Evolutionary conservation across 2,797 vertebrate genomes (phyloP), one percentile per base, ranked within the genome.

Genomic region (Cryptoprocta ferox): DNA sequence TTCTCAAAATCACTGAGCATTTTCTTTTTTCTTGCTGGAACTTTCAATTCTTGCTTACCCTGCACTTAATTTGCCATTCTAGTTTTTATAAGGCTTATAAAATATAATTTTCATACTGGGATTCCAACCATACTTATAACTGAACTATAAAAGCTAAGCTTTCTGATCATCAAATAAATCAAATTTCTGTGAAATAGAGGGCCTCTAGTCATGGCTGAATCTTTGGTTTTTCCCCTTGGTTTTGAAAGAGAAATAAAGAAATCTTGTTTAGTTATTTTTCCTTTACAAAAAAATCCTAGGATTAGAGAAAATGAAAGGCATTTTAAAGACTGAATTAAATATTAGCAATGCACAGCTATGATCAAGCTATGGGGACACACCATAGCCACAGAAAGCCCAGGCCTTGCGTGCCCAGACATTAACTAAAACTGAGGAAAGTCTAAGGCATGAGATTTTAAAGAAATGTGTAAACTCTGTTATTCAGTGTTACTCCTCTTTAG

Each of bases 81-180:
- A n/a, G 79, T 90, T 95, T 95, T 97, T 97, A 66, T 45, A 95
- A 89, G 89, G 79, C 80, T 92, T 85, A 37, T 95, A 96, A 98
- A 98, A 98, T 91, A 97, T 61, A 98, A 87, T 97, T 98, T 98
- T 97, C 68, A 68, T 94, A 88, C 83, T 97, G 97, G 85, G 91
- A 97, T 98, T 98, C 96, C 93, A 97, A 97, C 95, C 85, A 94
- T 89, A 96, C 86, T 94, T 98, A 61, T 96, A 96, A 94, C 13
- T 90, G 94, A 95, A 97, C 97, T 97, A 91, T 97, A 97, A 98
- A 98, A 97, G 0, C 83, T 94, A 91, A 82, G 35, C 89, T 95
- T 97, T 97, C 73, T 70, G 95, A 96, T 97, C 24, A 5, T 93
- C 91, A 95, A 98, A 96, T 83, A 97, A 97, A 97, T 98, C 19